Base-by-base conservation (phyloP, 2,888 invertebrate species). In the Cecidostiba fungosa region DNA sequence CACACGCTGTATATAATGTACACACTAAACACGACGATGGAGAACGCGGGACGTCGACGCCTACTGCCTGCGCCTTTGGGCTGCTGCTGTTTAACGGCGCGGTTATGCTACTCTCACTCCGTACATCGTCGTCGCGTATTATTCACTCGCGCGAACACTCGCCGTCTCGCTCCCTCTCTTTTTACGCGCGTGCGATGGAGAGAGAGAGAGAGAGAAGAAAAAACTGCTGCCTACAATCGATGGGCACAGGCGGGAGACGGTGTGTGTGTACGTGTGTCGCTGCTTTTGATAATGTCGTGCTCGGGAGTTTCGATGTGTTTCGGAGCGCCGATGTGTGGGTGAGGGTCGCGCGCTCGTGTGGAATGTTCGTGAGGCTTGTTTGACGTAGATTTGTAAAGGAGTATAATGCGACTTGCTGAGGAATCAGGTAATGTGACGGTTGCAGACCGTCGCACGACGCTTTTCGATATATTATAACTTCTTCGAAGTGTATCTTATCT, bases 11-110 rank as follows among this genome's bases (percentile, higher is more conserved):
- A 72, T 70, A 70, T 36, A 39, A 23, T 10, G 70, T 36, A 59
- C 59, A 59, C 59, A n/a, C 8, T 8, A 23, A 8, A 59, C 10
- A n/a, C 19, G 54, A 59, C 54, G 54, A 59, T 59, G 54, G 54
- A n/a, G 54, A 59, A 59, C 54, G 54, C 54, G n/a, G 54, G 54
- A 54, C 39, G 86, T 80, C 86, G 83, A 85, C 88, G 88, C 88
- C 81, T 78, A 74, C 78, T 78, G 23, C 19, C 43, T 43, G 50
- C 54, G 8, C 54, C 54, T 59, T 23, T 59, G 54, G n/a, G 62
- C 23, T 66, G 69, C 23, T 66, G 69, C 62, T 73, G 72, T 84
- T 78, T 74, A 70, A 77, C 70, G 43, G 19, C 59, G 39, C 69
- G 26, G 72, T 78, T 84, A 78, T 84, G 32, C 78, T 78, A 73